These are phyloP conservation scores for Chiroxiphia lanceolata DNA, from an alignment of 2,797 vertebrate species.

Conservation along the genomic window DNA sequence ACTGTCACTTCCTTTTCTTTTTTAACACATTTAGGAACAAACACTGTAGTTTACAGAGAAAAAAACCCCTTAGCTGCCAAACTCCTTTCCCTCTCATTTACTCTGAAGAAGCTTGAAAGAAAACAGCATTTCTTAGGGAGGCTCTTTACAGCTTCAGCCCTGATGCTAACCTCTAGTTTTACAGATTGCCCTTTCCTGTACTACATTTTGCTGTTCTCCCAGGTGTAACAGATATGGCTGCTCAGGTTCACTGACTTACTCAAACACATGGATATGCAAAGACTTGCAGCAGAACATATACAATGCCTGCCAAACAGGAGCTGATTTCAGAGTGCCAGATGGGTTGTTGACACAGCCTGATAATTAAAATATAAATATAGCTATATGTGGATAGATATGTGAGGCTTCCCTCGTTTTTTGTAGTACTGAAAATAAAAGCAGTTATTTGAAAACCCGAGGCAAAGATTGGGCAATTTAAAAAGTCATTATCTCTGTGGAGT, in stretches of 20 bases:
- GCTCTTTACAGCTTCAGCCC: neutral
- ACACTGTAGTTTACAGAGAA: accelerated
- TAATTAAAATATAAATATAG: neutral
- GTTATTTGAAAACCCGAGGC: neutral
- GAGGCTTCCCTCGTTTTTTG: neutral
- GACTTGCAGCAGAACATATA: neutral
- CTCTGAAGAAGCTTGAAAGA: neutral
- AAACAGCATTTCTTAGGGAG: neutral
- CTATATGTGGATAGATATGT: neutral
- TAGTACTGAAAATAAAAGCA: neutral
- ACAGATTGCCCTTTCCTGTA: neutral
- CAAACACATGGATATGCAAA: neutral
- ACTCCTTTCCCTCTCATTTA: neutral
- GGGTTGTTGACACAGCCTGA: neutral
- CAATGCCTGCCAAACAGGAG: neutral
- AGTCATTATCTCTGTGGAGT: neutral
- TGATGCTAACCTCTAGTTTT: neutral
- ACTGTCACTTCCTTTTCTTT: neutral
- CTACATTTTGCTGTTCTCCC: neutral
- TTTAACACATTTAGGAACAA: neutral
- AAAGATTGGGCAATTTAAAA: neutral
- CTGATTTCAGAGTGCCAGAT: neutral
- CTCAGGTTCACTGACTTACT: neutral
- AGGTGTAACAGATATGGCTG: neutral
- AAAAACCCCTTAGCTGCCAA: neutral